These are phyloP conservation scores for Myotis daubentonii DNA, from an alignment of 2,797 vertebrate species.

Conservation along the genomic window DNA sequence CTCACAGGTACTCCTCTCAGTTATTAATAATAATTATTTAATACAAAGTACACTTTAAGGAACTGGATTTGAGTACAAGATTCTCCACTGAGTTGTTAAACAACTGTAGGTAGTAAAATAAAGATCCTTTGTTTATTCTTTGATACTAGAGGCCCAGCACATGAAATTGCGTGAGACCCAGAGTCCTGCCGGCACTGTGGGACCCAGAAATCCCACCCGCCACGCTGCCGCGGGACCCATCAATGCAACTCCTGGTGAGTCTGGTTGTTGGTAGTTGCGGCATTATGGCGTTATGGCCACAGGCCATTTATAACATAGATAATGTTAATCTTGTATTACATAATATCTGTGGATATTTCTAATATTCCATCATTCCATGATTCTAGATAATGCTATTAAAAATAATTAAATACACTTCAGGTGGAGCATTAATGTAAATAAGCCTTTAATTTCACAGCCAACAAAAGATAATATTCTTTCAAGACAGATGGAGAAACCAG, in stretches of 20 bases:
- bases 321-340: neutral
- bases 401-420: neutral
- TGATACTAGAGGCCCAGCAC: neutral
- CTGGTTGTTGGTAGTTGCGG: too few relatives aligned
- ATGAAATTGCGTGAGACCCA: too few relatives aligned
- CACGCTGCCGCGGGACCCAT: too few relatives aligned
- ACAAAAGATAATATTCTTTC: neutral
- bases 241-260: too few relatives aligned
- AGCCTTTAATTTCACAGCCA: neutral
- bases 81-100: neutral
- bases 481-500: constrained; percentile 23
- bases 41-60: neutral
- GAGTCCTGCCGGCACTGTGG: too few relatives aligned
- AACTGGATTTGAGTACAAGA: neutral
- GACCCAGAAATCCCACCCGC: too few relatives aligned
- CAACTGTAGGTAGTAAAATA: neutral
- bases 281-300: too few relatives aligned
- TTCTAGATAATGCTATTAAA: neutral
- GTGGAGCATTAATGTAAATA: neutral
- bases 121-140: neutral
- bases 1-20: neutral
- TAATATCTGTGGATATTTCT: neutral
- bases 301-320: too few relatives aligned
- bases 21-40: neutral
- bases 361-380: neutral